Conservation (phyloP, 2,113 vertebrate species). For the Ancistrus triradiatus region DNA sequence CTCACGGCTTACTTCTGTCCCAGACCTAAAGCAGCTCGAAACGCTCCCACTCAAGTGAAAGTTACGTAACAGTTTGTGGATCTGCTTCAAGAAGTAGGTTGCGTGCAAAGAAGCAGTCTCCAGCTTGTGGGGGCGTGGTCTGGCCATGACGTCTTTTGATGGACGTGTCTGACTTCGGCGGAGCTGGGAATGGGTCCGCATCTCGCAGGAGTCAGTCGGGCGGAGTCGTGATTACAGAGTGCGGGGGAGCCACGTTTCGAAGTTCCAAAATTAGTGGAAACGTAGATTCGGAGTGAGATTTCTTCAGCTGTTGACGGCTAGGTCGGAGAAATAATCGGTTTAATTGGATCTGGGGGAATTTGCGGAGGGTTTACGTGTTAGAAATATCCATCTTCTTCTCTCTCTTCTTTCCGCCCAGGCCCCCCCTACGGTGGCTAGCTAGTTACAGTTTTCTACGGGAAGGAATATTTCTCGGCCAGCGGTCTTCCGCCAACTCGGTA, state of each 20-base stretch:
- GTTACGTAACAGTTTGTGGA: conserved; percentile 16
- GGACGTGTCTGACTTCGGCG: conserved; percentile 48
- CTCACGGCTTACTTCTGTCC: too few species aligned
- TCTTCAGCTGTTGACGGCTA: neutral
- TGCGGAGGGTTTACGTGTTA: neutral
- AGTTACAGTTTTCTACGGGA: conserved; percentile 33
- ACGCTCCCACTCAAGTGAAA: too few species aligned
- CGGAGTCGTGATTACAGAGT: conserved; percentile 47
- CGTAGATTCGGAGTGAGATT: neutral
- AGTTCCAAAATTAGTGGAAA: neutral
- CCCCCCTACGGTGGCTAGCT: conserved; percentile 28
- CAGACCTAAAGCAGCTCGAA: too few species aligned
- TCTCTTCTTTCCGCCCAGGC: too few species aligned
- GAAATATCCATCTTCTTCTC: too few species aligned
- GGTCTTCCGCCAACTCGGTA: conserved; percentile 41
- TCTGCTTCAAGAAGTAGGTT: neutral
- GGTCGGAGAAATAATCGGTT: neutral
- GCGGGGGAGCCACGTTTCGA: conserved; percentile 24
- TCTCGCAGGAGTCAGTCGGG: conserved; percentile 52
- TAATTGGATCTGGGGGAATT: conserved; percentile 2
- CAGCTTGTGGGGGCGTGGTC: conserved; percentile 17
- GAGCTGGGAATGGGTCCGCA: conserved; percentile 22
- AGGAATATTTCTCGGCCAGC: conserved; percentile 43
- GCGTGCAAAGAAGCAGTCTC: conserved; percentile 1
- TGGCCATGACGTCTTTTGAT: conserved; percentile 29